Evolutionary conservation across 2,797 vertebrate species (phyloP).

Genomic region (Sebastiscus tertius): DNA sequence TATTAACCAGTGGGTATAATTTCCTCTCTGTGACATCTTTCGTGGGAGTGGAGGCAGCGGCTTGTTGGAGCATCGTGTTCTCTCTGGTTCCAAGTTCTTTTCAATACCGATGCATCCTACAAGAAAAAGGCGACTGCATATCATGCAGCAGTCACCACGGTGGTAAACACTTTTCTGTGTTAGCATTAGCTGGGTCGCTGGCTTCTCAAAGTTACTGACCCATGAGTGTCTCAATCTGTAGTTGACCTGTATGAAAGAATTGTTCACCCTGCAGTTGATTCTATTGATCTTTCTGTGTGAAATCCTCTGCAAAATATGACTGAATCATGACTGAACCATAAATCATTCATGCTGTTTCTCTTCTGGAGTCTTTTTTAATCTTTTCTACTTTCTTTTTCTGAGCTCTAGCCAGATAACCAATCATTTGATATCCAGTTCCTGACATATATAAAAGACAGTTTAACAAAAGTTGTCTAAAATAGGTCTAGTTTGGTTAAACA

Average conservation of each 20-base stretch:
- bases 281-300: neutral
- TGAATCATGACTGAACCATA: neutral
- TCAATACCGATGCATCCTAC: neutral
- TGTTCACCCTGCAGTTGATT: neutral
- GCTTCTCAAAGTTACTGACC: slow-evolving; percentile 12
- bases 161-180: neutral
- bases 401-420: neutral
- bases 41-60: neutral
- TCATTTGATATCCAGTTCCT: neutral
- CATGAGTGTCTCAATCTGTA: neutral
- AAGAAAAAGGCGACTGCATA: neutral
- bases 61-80: slow-evolving; percentile 6
- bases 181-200: neutral
- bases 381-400: neutral
- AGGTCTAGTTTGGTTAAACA: neutral
- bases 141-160: neutral
- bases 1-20: neutral
- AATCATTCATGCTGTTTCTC: fast-evolving
- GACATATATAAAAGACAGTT: neutral
- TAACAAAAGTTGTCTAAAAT: neutral
- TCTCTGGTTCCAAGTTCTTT: slow-evolving; percentile 2
- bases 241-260: neutral
- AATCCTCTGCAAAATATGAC: neutral
- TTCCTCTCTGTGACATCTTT: neutral
- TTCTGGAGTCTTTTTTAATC: neutral